Evolutionary conservation across 2,797 vertebrate species (phyloP).

Genomic region (Dendrocincla tyrannina): DNA sequence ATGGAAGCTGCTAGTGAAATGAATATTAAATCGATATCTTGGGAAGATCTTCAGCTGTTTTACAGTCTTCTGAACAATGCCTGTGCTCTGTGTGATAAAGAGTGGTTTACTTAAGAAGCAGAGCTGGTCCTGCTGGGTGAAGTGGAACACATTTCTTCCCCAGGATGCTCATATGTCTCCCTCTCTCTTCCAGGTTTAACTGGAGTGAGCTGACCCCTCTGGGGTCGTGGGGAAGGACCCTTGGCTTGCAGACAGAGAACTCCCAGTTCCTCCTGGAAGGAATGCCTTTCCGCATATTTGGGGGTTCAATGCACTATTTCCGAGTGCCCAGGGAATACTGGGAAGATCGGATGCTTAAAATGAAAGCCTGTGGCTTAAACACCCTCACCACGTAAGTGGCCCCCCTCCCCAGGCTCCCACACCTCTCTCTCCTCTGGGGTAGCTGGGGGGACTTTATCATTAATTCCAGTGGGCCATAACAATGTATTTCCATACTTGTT

Average conservation of each 20-base stretch:
- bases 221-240: conserved; percentile 69
- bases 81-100: accelerated
- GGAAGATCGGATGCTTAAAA: conserved; percentile 90
- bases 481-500: background rate
- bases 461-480: background rate
- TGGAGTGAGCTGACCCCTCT: conserved; percentile 62
- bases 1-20: background rate
- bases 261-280: conserved; percentile 86
- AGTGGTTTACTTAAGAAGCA: background rate
- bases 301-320: conserved; percentile 93
- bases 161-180: background rate
- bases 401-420: background rate
- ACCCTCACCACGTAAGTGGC: conserved; percentile 88
- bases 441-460: background rate
- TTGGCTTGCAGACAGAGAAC: conserved; percentile 79
- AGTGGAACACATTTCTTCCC: background rate
- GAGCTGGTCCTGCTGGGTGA: background rate
- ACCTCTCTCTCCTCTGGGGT: background rate
- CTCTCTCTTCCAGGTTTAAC: conserved; percentile 59
- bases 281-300: conserved; percentile 82
- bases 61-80: background rate
- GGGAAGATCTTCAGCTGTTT: background rate
- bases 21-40: background rate
- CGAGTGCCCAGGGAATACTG: conserved; percentile 89
- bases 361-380: conserved; percentile 93